phyloP scores from a whole-genome alignment of 2,797 vertebrate genomes.

The Ceryle rudis region DNA sequence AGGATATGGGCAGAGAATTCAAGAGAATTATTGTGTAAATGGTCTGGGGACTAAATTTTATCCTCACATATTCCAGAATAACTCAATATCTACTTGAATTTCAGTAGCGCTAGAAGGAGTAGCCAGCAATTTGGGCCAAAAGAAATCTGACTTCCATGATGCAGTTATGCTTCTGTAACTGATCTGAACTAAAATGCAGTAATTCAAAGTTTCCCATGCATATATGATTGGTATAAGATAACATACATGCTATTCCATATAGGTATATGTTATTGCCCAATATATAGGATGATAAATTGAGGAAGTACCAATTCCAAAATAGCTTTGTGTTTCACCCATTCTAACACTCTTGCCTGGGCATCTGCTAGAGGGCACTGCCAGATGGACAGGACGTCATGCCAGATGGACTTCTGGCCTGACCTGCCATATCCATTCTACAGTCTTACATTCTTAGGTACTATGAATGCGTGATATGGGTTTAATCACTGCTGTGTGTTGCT shows the following conservation, averaged over 20 bases:
- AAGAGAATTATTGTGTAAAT: background rate
- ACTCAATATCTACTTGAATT: background rate
- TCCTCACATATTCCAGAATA: background rate
- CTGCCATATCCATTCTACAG: background rate
- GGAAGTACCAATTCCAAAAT: background rate
- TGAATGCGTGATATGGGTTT: background rate
- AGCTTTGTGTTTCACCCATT: background rate
- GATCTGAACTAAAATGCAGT: background rate
- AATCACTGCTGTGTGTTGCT: background rate
- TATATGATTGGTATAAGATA: background rate
- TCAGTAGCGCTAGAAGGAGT: background rate
- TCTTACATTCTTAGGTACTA: background rate
- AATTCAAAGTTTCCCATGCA: background rate
- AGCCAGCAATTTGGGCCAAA: background rate
- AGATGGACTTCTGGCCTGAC: background rate
- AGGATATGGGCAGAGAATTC: background rate
- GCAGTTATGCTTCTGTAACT: background rate
- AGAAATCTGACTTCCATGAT: background rate
- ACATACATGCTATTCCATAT: background rate
- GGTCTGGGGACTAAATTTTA: background rate
- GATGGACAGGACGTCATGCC: background rate
- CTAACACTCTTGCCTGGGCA: background rate
- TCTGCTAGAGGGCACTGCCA: background rate
- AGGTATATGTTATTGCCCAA: background rate
- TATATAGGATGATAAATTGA: background rate